A percentile compares a stretch with the other conserved stretches of the same genome.
Conservation (phyloP, 2,888 invertebrate species). For the Lamproptera curius region DNA sequence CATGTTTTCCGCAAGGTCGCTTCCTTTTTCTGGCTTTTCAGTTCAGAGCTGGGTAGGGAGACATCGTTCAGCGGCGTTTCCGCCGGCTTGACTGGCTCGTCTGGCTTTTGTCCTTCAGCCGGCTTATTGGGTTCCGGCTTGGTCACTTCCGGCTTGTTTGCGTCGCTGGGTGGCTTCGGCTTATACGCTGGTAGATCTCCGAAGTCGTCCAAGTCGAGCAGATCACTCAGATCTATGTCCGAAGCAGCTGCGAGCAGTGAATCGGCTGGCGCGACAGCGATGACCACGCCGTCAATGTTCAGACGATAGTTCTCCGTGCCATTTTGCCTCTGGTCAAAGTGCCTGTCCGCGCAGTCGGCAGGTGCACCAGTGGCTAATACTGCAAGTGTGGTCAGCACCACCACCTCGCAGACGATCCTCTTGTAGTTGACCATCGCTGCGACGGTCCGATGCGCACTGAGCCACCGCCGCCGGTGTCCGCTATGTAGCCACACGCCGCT, state of each 20-base stretch:
- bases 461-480: constrained; percentile 47
- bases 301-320: constrained; percentile 86
- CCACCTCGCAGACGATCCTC: constrained; percentile 60
- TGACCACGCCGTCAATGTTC: constrained; percentile 82
- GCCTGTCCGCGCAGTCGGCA: constrained; percentile 37
- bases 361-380: constrained; percentile 40
- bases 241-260: constrained; percentile 76
- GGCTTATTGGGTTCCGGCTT: constrained; percentile 33
- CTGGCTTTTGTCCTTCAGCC: constrained; percentile 28
- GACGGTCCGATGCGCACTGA: constrained; percentile 56
- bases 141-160: constrained; percentile 27
- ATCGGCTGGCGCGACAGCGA: constrained; percentile 82
- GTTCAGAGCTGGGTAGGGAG: constrained; percentile 35
- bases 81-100: constrained; percentile 32
- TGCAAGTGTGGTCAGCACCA: constrained; percentile 38
- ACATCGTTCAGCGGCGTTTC: constrained; percentile 47
- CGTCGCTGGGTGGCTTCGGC: constrained; percentile 30
- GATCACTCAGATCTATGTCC: constrained; percentile 57
- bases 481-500: constrained; percentile 64
- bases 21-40: constrained; percentile 53
- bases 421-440: constrained; percentile 73
- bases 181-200: constrained; percentile 35
- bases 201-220: constrained; percentile 52
- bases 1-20: constrained; percentile 50
- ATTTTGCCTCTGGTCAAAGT: constrained; percentile 86